Base-by-base conservation (phyloP, 1,140 invertebrate genomes). In the Aphelenchoides fujianensis region DNA sequence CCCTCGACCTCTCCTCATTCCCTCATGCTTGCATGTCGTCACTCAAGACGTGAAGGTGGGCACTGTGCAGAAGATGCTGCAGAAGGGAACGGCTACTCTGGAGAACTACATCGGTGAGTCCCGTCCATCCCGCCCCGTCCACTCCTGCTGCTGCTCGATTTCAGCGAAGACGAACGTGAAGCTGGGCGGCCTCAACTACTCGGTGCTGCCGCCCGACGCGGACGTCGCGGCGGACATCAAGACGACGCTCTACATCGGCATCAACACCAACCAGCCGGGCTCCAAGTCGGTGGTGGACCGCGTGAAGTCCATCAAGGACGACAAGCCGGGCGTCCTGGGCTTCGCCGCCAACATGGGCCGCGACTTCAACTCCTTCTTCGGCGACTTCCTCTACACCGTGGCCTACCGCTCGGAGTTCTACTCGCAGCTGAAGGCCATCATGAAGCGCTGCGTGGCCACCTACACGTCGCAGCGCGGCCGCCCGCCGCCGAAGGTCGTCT, bases 51-150 rank as follows among this genome's bases (percentile, higher is more conserved):
- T 66, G 32, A 16, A 37, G 27, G 63, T 36, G 12, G 31, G 31
- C 12, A 66, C 63, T 1, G 63, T 35, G 23, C 16, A 30, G 16
- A 66, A 66, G 34, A 37, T 66, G 63, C n/a, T 66, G 2, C 19
- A 30, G 23, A 35, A 48, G 23, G 55, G 55, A 27, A 12, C 32
- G 31, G 63, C 63, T 12, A 66, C 63, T 36, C 7, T 66, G 63
- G 63, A 66, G 63, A 66, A 66, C 36, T 66, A 36, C 16, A 12
- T 66, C 32, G n/a, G n/a, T n/a, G n/a, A n/a, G n/a, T n/a, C n/a
- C n/a, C n/a, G n/a, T n/a, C n/a, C n/a, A n/a, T n/a, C n/a, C n/a
- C n/a, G n/a, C n/a, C n/a, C n/a, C n/a, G n/a, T n/a, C n/a, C n/a
- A n/a, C n/a, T n/a, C n/a, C n/a, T n/a, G n/a, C n/a, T n/a, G n/a